Evolutionary conservation across 2,797 vertebrate genomes (phyloP).

Genomic region (Loriculus beryllinus): DNA sequence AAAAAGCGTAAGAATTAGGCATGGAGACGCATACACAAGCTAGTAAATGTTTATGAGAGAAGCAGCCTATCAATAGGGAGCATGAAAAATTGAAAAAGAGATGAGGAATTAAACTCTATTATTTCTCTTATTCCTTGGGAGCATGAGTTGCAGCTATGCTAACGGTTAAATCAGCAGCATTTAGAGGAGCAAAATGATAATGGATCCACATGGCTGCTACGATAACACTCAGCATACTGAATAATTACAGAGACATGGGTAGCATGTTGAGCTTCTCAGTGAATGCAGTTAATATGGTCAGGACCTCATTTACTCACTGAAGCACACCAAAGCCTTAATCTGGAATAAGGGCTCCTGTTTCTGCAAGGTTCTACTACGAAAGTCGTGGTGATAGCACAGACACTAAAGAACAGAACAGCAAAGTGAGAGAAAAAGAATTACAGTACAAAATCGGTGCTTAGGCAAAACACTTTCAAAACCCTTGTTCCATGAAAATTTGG

Average conservation of each 20-base stretch:
- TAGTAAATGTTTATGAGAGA: slow-evolving; percentile 2
- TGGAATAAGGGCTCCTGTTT: not conserved
- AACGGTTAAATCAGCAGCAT: slow-evolving; percentile 53
- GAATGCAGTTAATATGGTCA: slow-evolving; percentile 51
- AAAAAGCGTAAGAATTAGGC: not conserved
- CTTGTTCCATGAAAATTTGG: not conserved
- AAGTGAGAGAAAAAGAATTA: not conserved
- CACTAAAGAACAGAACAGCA: not conserved
- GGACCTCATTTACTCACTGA: slow-evolving; percentile 51
- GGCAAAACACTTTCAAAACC: not conserved
- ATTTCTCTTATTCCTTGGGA: slow-evolving; percentile 48
- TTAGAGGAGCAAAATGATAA: slow-evolving; percentile 56
- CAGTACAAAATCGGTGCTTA: not conserved
- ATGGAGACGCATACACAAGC: not conserved
- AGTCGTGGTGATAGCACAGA: not conserved
- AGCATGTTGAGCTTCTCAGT: slow-evolving; percentile 44
- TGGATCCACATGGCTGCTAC: slow-evolving; percentile 55
- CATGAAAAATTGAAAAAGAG: slow-evolving; percentile 36
- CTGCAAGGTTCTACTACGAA: not conserved
- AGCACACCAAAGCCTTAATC: not conserved
- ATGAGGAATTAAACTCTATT: slow-evolving; percentile 46
- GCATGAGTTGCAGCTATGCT: slow-evolving; percentile 24
- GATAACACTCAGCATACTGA: slow-evolving; percentile 57
- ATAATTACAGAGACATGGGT: slow-evolving; percentile 56
- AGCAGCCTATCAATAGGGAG: not conserved